Conservation (phyloP, 2,113 vertebrate species). For the Arenaria interpres region DNA sequence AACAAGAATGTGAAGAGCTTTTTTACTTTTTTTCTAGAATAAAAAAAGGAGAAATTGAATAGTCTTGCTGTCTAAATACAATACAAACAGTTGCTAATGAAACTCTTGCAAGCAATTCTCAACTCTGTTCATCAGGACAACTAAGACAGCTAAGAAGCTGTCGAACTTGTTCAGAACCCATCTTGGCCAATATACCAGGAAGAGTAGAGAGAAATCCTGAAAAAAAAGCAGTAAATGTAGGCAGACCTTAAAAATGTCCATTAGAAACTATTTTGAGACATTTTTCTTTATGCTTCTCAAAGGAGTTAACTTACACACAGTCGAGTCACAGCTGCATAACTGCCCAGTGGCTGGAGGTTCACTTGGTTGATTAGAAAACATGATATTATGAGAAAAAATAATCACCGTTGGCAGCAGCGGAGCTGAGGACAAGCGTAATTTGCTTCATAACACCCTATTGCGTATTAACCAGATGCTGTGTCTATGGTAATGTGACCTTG, state of each 20-base stretch:
- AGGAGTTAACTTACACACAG: neutral
- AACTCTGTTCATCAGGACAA: neutral
- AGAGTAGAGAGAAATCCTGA: neutral
- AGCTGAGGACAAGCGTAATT: neutral
- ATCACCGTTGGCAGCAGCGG: conserved; percentile 5
- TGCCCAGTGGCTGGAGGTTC: neutral
- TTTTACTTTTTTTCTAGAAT: neutral
- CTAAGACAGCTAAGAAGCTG: neutral
- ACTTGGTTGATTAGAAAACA: neutral
- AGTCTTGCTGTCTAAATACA: neutral
- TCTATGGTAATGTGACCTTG: neutral
- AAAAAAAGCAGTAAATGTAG: neutral
- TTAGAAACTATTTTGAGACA: neutral
- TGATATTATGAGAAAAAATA: neutral
- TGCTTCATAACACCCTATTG: neutral
- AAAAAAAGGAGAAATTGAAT: neutral
- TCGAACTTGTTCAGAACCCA: neutral
- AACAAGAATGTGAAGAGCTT: neutral
- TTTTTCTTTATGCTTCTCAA: neutral
- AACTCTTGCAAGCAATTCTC: neutral
- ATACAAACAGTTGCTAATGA: neutral
- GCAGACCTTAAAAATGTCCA: neutral
- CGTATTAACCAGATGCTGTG: neutral
- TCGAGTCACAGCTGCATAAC: neutral
- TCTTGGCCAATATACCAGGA: neutral